Percentiles rank a stretch among this genome's conserved stretches.
These are phyloP conservation scores for Sylvietta virens DNA, from an alignment of 2,113 vertebrate species.

Conservation along the genomic window DNA sequence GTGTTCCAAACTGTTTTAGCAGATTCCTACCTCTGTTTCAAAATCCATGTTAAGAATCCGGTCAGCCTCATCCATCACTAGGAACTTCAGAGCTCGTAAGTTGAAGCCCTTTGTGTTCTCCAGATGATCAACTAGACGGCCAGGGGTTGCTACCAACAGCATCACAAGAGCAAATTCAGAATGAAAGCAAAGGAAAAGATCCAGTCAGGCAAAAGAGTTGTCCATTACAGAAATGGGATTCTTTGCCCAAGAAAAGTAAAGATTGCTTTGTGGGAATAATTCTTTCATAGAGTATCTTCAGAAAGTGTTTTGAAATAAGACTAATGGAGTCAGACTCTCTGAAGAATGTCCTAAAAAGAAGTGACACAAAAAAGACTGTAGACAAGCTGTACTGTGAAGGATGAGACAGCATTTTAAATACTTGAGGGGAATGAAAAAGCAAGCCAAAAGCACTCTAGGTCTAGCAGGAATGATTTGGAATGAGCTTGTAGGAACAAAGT, in stretches of 20 bases:
- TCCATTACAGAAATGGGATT: neutral
- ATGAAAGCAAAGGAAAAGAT: neutral
- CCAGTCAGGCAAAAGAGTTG: neutral
- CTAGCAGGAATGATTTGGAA: neutral
- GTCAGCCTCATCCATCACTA: constrained; percentile 98
- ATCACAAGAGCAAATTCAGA: neutral
- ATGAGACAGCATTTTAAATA: neutral
- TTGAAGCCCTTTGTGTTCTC: constrained; percentile 98
- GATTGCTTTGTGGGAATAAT: neutral
- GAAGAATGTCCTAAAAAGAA: neutral
- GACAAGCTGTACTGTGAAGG: neutral
- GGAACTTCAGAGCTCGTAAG: constrained; percentile 86
- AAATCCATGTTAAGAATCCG: constrained; percentile 99
- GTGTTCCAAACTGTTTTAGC: neutral
- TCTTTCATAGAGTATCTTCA: neutral
- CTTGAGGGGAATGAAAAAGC: neutral
- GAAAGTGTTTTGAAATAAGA: neutral
- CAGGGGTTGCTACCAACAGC: constrained; percentile 85
- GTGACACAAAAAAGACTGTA: neutral
- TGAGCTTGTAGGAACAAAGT: neutral
- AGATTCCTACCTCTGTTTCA: constrained; percentile 86
- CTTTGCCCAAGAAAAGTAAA: neutral
- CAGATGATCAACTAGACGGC: constrained; percentile 91
- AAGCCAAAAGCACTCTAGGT: neutral
- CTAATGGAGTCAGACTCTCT: neutral